Evolutionary conservation across 2,113 vertebrate species (phyloP).

Genomic region (Catharus fuscescens): DNA sequence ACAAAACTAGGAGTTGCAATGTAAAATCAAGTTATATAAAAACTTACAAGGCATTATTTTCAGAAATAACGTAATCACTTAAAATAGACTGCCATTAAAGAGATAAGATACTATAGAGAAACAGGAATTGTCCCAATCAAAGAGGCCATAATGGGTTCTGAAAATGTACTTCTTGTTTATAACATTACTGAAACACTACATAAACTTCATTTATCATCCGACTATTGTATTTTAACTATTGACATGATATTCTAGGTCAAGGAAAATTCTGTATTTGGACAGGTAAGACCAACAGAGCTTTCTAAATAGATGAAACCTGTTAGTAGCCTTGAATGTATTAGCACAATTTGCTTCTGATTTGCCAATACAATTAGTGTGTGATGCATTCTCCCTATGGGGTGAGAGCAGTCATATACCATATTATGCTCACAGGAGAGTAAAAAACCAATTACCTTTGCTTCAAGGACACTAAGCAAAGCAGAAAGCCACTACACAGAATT

Average conservation of each 20-base stretch:
- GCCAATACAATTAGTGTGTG: constrained; percentile 48
- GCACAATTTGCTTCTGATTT: constrained; percentile 57
- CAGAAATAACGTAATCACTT: neutral
- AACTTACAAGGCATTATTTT: neutral
- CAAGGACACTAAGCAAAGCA: constrained; percentile 58
- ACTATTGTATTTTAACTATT: neutral
- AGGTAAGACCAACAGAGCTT: neutral
- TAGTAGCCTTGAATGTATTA: constrained; percentile 21
- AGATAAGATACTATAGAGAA: neutral
- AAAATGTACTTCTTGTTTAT: neutral
- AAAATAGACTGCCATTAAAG: neutral
- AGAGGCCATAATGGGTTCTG: neutral
- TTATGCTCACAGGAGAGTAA: constrained; percentile 44
- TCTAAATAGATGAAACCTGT: constrained; percentile 13
- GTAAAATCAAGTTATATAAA: neutral
- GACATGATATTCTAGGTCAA: neutral
- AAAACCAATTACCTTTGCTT: constrained; percentile 66
- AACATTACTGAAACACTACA: neutral
- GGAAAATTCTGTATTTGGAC: neutral
- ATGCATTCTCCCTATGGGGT: neutral
- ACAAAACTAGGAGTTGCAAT: neutral
- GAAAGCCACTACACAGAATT: constrained; percentile 28
- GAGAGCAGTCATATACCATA: constrained; percentile 20
- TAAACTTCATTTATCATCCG: neutral
- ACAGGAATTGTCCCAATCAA: neutral